Base-by-base conservation (phyloP, 2,888 invertebrate species). In the Drosophila formosana region DNA sequence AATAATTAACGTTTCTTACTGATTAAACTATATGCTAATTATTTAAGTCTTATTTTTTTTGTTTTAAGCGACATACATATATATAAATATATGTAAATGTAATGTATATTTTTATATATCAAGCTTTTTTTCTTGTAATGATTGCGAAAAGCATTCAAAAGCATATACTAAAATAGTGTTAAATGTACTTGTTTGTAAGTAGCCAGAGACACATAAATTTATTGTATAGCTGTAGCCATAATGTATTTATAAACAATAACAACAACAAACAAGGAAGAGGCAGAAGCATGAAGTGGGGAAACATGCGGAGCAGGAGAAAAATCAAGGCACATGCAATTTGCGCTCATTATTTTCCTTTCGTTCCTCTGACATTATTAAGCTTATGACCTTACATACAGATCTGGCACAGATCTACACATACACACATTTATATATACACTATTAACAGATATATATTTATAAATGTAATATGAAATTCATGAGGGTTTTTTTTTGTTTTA, bases 221-320 rank as follows among this genome's bases (percentile, higher is more conserved):
- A 66, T 72, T 53, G 39, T 56, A 55, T 72, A 66, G 78, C 56
- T 57, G 26, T 65, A 78, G 58, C 18, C 45, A 62, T 75, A 32
- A 65, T 65, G 62, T 73, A 75, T 78, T 75, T 78, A 78, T 73
- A 78, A 56, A 34, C 28, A 68, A 45, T 41, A 58, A 37, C 37
- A 28, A 28, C 13, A 56, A 45, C 52, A 32, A 41, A 30, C 28
- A 30, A 30, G 30, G 30, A 30, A 30, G 30, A 2, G 30, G 30
- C 30, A 13, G 18, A 25, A 9, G 11, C 34, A 11, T 11, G 39
- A 6, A 30, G 26, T 25, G 32, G 53, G 18, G 18, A 41, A 13
- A 25, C n/a, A 30, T 46, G 13, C 11, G 9, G 8, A 30, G 32
- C 65, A 50, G 43, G 46, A 57, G 61, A 32, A 53, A 39, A 64